Percentiles rank a stretch among this genome's conserved stretches.
phyloP scores from a whole-genome alignment of 2,888 invertebrate genomes.

The Thymelicus sylvestris region DNA sequence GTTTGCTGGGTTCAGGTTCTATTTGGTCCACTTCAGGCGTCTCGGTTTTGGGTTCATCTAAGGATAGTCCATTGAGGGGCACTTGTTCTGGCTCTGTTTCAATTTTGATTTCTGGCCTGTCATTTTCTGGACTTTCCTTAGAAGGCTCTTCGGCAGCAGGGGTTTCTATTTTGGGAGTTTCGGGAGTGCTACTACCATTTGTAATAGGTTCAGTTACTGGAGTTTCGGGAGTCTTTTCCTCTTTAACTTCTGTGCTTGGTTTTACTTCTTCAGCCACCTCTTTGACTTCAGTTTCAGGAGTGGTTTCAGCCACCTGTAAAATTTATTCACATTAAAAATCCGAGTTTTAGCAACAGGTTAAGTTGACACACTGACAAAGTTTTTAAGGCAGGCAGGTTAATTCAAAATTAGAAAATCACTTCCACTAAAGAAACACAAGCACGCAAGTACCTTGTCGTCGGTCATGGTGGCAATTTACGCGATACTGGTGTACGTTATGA shows the following conservation, averaged over 20 bases:
- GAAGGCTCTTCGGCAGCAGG: slow-evolving; percentile 46
- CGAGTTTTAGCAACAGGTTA: neutral
- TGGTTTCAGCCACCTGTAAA: slow-evolving; percentile 71
- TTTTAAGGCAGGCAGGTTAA: neutral
- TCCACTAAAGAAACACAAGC: slow-evolving; percentile 21
- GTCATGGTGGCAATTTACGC: slow-evolving; percentile 57
- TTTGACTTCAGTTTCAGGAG: slow-evolving; percentile 62
- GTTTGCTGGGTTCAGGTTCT: slow-evolving; percentile 65
- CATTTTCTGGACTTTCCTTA: slow-evolving; percentile 52
- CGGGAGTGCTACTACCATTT: slow-evolving; percentile 77
- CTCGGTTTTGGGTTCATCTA: slow-evolving; percentile 67
- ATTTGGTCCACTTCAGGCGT: slow-evolving; percentile 54
- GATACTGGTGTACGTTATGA: slow-evolving; percentile 46
- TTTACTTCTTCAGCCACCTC: slow-evolving; percentile 65
- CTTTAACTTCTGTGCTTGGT: slow-evolving; percentile 61
- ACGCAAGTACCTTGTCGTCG: slow-evolving; percentile 62
- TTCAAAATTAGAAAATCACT: slow-evolving; percentile 14
- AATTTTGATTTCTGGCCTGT: slow-evolving; percentile 56
- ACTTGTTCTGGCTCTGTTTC: slow-evolving; percentile 67
- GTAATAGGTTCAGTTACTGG: slow-evolving; percentile 80
- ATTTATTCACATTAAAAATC: slow-evolving; percentile 35
- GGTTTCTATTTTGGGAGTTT: slow-evolving; percentile 64
- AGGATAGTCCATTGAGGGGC: slow-evolving; percentile 72
- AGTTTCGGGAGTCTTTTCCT: slow-evolving; percentile 77
- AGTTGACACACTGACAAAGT: neutral